These are phyloP conservation scores for Lycodopsis pacificus DNA, from an alignment of 2,797 vertebrate species.

Conservation along the genomic window DNA sequence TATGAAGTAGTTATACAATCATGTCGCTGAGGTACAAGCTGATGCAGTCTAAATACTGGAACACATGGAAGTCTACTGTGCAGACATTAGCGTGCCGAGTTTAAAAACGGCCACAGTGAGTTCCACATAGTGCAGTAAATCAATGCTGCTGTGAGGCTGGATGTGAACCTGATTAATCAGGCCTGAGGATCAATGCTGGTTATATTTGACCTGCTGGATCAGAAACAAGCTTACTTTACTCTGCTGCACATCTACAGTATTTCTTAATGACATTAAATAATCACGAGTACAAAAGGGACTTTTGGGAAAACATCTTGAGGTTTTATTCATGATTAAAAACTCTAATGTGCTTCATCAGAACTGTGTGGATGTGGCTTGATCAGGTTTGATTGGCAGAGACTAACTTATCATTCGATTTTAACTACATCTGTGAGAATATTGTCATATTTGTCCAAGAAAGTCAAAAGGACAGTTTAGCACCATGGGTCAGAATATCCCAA, in stretches of 20 bases:
- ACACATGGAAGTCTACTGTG: neutral
- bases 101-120: constrained; percentile 19
- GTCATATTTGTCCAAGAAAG: too few relatives aligned
- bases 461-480: too few relatives aligned
- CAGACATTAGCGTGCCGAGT: neutral
- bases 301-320: neutral
- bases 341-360: too few relatives aligned
- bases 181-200: constrained; percentile 59
- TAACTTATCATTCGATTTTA: too few relatives aligned
- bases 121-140: constrained; percentile 34
- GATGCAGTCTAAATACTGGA: neutral
- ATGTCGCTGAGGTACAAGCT: neutral
- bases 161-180: constrained; percentile 57
- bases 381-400: too few relatives aligned
- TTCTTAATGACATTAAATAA: neutral
- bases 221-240: neutral
- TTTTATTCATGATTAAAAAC: too few relatives aligned
- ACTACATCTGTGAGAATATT: too few relatives aligned
- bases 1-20: too few relatives aligned
- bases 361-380: too few relatives aligned
- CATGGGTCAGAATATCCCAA: too few relatives aligned
- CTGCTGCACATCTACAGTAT: neutral
- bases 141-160: constrained; percentile 44
- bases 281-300: neutral
- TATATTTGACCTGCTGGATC: constrained; percentile 10